Base-by-base conservation (phyloP, 2,888 invertebrate species). In the Drosophila diplacantha region DNA sequence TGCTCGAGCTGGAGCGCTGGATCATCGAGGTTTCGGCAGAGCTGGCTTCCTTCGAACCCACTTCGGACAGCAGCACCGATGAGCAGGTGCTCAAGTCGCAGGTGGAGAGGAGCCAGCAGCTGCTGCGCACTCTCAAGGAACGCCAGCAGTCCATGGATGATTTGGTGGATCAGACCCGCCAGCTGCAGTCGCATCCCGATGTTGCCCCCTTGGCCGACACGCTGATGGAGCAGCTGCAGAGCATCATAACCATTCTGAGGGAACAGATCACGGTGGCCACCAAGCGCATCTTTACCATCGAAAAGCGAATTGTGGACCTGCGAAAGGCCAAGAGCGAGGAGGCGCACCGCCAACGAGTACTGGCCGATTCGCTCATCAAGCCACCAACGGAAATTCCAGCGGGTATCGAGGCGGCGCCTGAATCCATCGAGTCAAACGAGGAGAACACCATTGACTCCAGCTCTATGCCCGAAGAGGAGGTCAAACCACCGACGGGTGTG, bases 401-500 rank as follows among this genome's bases (percentile, higher is more conserved):
- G 0, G 47, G 31, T 14, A 31, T 65, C 11, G 60, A 51, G 9
- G 67, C 75, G 7, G 68, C 76, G 3, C 73, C 67, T 0, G 81
- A 75, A 57, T 90, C 91, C 24, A 70, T 86, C 3, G 83, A 75
- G 31, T 85, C 81, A 3, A 82, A 80, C 65, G 87, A 83, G 37
- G 86, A 82, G 39, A 86, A 78, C 69, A 93, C 93, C 7, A 90
- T 93, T 46, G 93, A 93, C 86, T 93, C 93, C 0, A 90, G 91
- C 46, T 92, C 93, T 54, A 93, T 93, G 92, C 93, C 93, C 3
- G 92, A 93, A 85, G 93, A 93, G 87, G 90, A 92, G 77, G 90
- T 90, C 20, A 87, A 85, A 18, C 81, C 83, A 6, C 80, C 83
- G 6, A 73, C 43, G 3, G 81, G 73, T 5, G 54, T 87, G 37